These are phyloP conservation scores for Leistus spinibarbis DNA, from an alignment of 2,888 invertebrate genomes.

Conservation along the genomic window DNA sequence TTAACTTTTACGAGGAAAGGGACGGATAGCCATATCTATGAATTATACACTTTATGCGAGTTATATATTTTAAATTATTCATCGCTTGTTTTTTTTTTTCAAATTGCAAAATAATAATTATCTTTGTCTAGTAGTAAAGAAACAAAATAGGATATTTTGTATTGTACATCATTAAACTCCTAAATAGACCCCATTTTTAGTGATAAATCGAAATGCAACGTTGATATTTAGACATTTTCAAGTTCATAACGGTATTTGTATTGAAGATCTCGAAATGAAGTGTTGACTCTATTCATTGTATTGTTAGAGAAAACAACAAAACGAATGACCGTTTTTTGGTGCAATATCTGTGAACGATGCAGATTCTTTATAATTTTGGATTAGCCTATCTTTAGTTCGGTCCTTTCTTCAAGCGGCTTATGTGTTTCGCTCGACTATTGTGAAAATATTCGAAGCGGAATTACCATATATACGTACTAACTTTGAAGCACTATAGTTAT, in stretches of 20 bases:
- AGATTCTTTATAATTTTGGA: conserved; percentile 23
- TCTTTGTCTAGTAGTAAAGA: too few species aligned
- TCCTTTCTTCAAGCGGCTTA: conserved; percentile 26
- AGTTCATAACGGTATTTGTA: conserved; percentile 26
- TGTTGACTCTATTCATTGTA: conserved; percentile 10
- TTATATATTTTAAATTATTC: too few species aligned
- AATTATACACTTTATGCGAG: too few species aligned
- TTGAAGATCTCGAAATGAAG: conserved; percentile 31
- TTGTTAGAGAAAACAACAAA: conserved; percentile 13
- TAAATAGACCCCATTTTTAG: too few species aligned
- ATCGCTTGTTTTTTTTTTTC: too few species aligned
- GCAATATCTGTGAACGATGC: conserved; percentile 36
- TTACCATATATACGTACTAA: conserved; percentile 33
- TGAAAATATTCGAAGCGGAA: conserved; percentile 24
- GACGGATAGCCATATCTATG: too few species aligned
- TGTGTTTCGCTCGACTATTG: conserved; percentile 17
- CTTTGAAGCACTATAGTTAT: conserved; percentile 34
- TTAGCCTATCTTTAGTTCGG: conserved; percentile 30
- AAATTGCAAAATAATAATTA: too few species aligned
- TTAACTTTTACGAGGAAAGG: too few species aligned
- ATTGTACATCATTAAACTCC: too few species aligned
- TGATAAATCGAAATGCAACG: not conserved
- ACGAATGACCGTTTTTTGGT: conserved; percentile 29
- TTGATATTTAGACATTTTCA: not conserved
- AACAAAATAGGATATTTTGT: too few species aligned